phyloP scores from a whole-genome alignment of 1,140 invertebrate genomes.

The Neuroterus valhalla region DNA sequence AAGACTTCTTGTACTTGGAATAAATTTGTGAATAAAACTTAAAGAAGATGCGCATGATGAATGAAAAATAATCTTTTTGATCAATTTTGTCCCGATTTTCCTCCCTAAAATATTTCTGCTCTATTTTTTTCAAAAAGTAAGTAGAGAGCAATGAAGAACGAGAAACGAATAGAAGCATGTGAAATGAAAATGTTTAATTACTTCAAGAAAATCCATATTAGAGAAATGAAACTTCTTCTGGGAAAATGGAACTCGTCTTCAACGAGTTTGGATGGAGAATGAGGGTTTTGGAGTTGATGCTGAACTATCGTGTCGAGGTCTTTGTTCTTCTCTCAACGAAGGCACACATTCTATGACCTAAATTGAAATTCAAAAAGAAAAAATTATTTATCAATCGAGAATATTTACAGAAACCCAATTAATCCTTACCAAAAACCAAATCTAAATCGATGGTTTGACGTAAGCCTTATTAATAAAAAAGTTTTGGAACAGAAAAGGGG shows the following conservation, averaged over 20 bases:
- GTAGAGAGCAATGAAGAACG: too few species aligned
- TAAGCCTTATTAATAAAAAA: too few species aligned
- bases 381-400: neutral
- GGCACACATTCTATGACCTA: constrained; percentile 53
- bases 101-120: too few species aligned
- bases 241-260: constrained; percentile 12
- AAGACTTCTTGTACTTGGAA: too few species aligned
- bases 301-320: constrained; percentile 50
- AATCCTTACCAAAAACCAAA: too few species aligned
- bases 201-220: too few species aligned
- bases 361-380: constrained; percentile 45
- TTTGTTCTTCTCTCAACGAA: constrained; percentile 53
- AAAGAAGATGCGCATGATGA: constrained; percentile 27
- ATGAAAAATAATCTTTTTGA: too few species aligned
- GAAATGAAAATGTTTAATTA: neutral
- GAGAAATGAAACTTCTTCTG: neutral
- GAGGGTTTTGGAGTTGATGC: constrained; percentile 46
- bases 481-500: too few species aligned
- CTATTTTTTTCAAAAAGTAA: too few species aligned
- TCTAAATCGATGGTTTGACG: too few species aligned
- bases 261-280: constrained; percentile 45
- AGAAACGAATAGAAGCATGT: neutral
- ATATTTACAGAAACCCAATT: neutral
- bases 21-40: constrained; percentile 40
- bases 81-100: too few species aligned